Base-by-base conservation (phyloP, 2,113 vertebrate genomes). In the Meriones unguiculatus region DNA sequence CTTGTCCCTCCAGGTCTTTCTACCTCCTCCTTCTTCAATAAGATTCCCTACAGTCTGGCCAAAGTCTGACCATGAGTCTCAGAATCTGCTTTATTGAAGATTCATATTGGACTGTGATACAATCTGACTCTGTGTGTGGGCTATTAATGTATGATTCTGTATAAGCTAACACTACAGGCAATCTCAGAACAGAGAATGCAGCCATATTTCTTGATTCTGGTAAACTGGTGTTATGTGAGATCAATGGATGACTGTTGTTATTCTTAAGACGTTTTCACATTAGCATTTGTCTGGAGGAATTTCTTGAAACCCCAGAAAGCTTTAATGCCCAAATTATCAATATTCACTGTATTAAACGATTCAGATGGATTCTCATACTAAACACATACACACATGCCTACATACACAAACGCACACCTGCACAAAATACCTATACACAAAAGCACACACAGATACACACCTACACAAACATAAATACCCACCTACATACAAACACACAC, bases 261-360 rank as follows among this genome's bases (percentile, higher is more conserved):
- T 89, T 93, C 80, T 52, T 81, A 17, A 77, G 46, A 78, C 24
- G 7, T 28, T 46, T 78, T 72, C 73, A 62, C 65, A 0, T 38
- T 50, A 73, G 7, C 4, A 62, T 81, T 95, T 78, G 89, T 65
- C 41, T 94, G 35, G 38, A 90, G 70, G 30, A 87, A 59, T 86
- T 52, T 54, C 59, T 90, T 59, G 89, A 90, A 84, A 20, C 70
- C 88, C 35, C 22, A 87, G 73, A 73, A 82, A 94, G n/a, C 3
- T 67, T 85, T 80, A 75, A 72, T 77, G 90, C 35, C 72, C 24
- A 95, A 77, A 87, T 91, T 87, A 78, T 77, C 72, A 93, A 41
- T 77, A 32, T 89, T 95, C 10, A 1, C 13, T 73, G 15, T 59
- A 86, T 32, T 93, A 46, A 87, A n/a, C 87, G 32, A 90, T 77